phyloP scores from a whole-genome alignment of 2,888 invertebrate genomes.

The Himalopsyche anomala region DNA sequence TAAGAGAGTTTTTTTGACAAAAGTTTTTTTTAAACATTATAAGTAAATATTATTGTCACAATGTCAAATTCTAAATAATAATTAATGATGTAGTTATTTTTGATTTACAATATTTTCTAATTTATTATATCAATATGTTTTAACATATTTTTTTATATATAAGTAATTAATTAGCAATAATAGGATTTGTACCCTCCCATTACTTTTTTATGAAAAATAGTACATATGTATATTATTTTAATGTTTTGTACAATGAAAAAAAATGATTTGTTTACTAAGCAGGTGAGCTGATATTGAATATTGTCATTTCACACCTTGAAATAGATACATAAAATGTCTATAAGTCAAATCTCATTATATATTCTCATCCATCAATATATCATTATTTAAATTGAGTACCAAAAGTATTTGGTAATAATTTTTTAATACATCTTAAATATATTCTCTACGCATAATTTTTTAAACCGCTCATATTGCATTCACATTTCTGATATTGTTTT shows the following conservation, averaged over 20 bases:
- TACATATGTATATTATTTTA: neutral
- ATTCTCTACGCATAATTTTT: no score
- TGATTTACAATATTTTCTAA: constrained; percentile 10
- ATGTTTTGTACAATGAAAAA: constrained; percentile 11
- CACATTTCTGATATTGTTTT: no score
- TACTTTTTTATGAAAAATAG: neutral
- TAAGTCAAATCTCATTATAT: no score
- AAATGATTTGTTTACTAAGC: neutral
- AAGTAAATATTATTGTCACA: constrained; percentile 11
- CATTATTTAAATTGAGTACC: no score
- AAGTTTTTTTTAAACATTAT: neutral
- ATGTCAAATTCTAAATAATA: neutral
- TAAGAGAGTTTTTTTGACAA: constrained; percentile 6
- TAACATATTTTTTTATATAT: neutral
- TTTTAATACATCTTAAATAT: no score
- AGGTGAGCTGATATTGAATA: neutral
- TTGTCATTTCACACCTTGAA: no score
- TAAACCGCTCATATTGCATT: no score
- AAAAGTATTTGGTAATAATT: no score
- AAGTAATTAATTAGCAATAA: neutral
- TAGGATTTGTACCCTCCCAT: neutral
- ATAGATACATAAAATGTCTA: no score
- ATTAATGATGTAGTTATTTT: neutral
- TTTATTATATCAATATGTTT: neutral
- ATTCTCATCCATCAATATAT: no score